These are phyloP conservation scores for Hypothenemus hampei DNA, from an alignment of 1,140 invertebrate species.

Conservation along the genomic window DNA sequence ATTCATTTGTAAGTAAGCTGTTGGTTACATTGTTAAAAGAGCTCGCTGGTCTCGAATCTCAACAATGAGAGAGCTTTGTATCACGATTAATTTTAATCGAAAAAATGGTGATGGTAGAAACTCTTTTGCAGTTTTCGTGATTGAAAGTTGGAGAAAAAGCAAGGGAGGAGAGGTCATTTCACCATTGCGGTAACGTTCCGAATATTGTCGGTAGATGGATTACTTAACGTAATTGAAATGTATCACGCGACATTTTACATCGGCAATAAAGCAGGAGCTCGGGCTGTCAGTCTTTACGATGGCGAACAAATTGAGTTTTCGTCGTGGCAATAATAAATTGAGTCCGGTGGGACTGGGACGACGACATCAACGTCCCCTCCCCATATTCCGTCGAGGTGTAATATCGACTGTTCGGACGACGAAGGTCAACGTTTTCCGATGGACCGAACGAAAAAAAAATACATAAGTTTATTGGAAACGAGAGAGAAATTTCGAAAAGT, in stretches of 20 bases:
- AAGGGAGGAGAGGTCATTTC: too few species aligned
- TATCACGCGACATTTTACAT: constrained; percentile 27
- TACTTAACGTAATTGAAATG: constrained; percentile 28
- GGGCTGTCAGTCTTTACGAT: constrained; percentile 33
- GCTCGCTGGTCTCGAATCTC: too few species aligned
- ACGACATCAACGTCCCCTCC: too few species aligned
- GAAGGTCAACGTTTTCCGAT: not conserved
- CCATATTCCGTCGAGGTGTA: constrained; percentile 27
- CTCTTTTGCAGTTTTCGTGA: too few species aligned
- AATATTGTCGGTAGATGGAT: constrained; percentile 17
- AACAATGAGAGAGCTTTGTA: too few species aligned
- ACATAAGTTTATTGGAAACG: not conserved
- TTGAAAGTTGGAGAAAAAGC: too few species aligned
- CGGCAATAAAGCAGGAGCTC: constrained; percentile 24
- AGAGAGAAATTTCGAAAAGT: too few species aligned
- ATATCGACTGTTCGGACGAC: constrained; percentile 21
- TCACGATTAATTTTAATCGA: too few species aligned
- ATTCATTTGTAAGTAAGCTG: constrained; percentile 17
- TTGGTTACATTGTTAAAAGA: too few species aligned
- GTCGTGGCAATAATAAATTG: constrained; percentile 39
- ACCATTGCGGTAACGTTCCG: constrained; percentile 7
- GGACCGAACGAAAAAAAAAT: not conserved
- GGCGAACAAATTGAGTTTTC: constrained; percentile 39
- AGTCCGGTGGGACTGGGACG: constrained; percentile 30
- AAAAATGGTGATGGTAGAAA: too few species aligned